Conservation (phyloP, 2,113 vertebrate genomes). For the Progne subis region DNA sequence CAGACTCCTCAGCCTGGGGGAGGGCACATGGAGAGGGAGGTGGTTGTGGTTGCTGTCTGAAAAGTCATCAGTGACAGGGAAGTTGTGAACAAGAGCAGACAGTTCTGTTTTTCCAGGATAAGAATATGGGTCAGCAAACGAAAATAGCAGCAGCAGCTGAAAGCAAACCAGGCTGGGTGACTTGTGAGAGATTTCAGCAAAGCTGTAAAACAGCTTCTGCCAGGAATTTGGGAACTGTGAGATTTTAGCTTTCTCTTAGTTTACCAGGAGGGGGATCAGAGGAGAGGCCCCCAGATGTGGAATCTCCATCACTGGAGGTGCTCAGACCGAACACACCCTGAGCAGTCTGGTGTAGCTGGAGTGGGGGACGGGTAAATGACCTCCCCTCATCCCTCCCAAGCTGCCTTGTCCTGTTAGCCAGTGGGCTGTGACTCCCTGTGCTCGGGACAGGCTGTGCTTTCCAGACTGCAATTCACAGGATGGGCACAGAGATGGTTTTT, state of each 20-base stretch:
- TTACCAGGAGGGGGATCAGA: background rate
- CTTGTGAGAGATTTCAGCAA: background rate
- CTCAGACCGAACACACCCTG: background rate
- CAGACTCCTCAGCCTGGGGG: background rate
- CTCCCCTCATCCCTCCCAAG: background rate
- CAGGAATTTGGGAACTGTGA: background rate
- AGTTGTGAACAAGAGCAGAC: background rate
- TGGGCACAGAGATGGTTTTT: background rate
- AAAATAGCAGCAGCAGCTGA: constrained; percentile 8
- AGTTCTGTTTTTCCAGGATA: background rate
- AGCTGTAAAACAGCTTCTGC: background rate
- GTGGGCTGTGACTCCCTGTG: fast-evolving
- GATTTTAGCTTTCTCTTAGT: background rate
- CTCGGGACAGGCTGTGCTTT: background rate
- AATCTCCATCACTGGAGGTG: background rate
- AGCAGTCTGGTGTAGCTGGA: background rate
- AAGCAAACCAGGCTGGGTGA: background rate
- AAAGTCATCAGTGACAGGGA: background rate
- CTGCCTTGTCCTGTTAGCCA: fast-evolving
- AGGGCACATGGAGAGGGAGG: background rate
- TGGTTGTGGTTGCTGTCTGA: background rate
- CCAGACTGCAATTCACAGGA: fast-evolving
- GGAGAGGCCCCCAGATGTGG: background rate
- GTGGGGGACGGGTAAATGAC: fast-evolving
- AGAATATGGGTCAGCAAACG: background rate